These are phyloP conservation scores for Therioaphis trifolii DNA, from an alignment of 2,888 invertebrate species.

Conservation along the genomic window DNA sequence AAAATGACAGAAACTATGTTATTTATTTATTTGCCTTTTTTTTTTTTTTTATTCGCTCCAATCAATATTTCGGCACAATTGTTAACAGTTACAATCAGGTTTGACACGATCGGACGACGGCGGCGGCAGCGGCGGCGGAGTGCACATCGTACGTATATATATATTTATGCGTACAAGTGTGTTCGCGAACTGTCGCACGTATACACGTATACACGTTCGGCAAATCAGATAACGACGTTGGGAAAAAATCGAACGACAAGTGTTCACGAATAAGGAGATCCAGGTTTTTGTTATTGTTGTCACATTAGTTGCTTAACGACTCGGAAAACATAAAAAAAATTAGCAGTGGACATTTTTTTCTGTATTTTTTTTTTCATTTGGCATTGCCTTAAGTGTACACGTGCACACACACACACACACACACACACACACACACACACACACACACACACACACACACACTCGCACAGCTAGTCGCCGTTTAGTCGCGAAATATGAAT, in stretches of 20 bases:
- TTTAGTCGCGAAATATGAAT: constrained; percentile 41
- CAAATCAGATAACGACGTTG: constrained; percentile 55
- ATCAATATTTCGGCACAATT: constrained; percentile 50
- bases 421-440: no score
- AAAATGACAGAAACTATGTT: constrained; percentile 31
- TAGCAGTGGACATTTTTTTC: constrained; percentile 44
- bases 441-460: no score
- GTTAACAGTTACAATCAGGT: constrained; percentile 54
- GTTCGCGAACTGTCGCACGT: constrained; percentile 23
- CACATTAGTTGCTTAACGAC: constrained; percentile 58
- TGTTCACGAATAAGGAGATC: constrained; percentile 62
- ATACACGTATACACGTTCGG: not conserved
- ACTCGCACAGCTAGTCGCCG: not conserved
- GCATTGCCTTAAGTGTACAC: constrained; percentile 40
- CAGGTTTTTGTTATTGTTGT: constrained; percentile 55
- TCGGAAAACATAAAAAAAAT: constrained; percentile 57
- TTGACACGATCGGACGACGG: constrained; percentile 8
- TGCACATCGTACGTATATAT: not conserved
- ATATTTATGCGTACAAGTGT: not conserved
- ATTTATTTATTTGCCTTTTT: not conserved
- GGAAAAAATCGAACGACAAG: constrained; percentile 44
- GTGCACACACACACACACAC: no score
- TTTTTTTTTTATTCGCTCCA: not conserved
- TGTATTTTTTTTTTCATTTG: constrained; percentile 20
- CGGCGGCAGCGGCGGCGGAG: no score